These are phyloP conservation scores for Sinotaia quadrata DNA, from an alignment of 2,888 invertebrate species.

Conservation along the genomic window DNA sequence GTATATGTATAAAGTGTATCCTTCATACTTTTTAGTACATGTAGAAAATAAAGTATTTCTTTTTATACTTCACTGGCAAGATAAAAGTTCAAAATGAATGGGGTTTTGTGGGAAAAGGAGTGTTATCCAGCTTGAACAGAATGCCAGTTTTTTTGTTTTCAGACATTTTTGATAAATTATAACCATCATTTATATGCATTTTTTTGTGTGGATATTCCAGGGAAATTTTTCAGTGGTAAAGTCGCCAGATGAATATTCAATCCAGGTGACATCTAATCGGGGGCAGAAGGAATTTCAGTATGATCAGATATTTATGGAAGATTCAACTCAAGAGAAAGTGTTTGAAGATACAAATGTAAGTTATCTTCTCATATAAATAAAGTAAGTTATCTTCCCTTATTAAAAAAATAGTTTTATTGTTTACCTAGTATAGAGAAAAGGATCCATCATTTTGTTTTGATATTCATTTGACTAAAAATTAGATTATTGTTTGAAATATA, in stretches of 20 bases:
- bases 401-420: too few relatives aligned
- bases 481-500: too few relatives aligned
- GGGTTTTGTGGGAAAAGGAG: slow-evolving; percentile 1
- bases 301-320: slow-evolving; percentile 71
- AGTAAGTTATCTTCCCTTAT: too few relatives aligned
- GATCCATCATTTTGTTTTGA: too few relatives aligned
- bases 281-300: slow-evolving; percentile 73
- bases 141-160: background rate
- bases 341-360: slow-evolving; percentile 73
- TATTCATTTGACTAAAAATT: too few relatives aligned
- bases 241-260: slow-evolving; percentile 67
- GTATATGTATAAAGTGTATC: too few relatives aligned
- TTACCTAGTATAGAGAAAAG: too few relatives aligned
- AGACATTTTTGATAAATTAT: background rate
- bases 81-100: too few relatives aligned
- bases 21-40: too few relatives aligned
- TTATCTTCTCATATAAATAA: too few relatives aligned
- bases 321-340: slow-evolving; percentile 69
- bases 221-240: slow-evolving; percentile 62
- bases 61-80: too few relatives aligned
- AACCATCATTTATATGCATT: background rate
- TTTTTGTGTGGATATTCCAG: slow-evolving; percentile 39
- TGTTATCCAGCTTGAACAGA: background rate
- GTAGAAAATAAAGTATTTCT: too few relatives aligned
- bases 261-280: slow-evolving; percentile 67